Evolutionary conservation across 2,113 vertebrate species (phyloP).

Genomic region (Pan troglodytes): DNA sequence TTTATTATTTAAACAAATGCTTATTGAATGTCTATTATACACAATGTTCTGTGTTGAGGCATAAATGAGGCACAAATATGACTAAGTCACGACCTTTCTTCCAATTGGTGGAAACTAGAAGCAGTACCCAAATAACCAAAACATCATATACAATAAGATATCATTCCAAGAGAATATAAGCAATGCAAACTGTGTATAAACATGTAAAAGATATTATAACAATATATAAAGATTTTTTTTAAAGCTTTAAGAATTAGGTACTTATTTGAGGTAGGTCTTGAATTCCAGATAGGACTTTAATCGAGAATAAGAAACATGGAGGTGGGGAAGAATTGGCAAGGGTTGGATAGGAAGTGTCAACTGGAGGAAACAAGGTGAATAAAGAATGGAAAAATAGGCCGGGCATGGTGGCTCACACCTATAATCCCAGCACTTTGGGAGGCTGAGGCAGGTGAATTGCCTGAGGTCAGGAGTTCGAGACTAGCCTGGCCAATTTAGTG

Average conservation of each 20-base stretch:
- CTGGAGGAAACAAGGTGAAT: not conserved
- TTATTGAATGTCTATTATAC: not conserved
- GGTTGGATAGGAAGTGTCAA: not conserved
- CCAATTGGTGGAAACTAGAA: not conserved
- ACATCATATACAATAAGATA: not conserved
- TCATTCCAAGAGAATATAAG: not conserved
- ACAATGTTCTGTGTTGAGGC: not conserved
- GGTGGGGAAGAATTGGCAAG: not conserved
- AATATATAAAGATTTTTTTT: not conserved
- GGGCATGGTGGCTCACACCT: no score
- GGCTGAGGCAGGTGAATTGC: no score
- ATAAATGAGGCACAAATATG: not conserved
- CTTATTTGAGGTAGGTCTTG: not conserved
- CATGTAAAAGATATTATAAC: not conserved
- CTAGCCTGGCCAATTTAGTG: no score
- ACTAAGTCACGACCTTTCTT: not conserved
- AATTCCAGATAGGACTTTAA: not conserved
- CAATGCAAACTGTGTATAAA: not conserved
- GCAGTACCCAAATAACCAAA: not conserved
- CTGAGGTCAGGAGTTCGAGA: no score
- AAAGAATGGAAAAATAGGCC: not conserved
- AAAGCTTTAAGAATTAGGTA: not conserved
- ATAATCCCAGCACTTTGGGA: no score
- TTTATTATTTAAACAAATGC: conserved; percentile 38
- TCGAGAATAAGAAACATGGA: not conserved